phyloP scores from a whole-genome alignment of 1,140 invertebrate species.

The Chironomus striatipennis region DNA sequence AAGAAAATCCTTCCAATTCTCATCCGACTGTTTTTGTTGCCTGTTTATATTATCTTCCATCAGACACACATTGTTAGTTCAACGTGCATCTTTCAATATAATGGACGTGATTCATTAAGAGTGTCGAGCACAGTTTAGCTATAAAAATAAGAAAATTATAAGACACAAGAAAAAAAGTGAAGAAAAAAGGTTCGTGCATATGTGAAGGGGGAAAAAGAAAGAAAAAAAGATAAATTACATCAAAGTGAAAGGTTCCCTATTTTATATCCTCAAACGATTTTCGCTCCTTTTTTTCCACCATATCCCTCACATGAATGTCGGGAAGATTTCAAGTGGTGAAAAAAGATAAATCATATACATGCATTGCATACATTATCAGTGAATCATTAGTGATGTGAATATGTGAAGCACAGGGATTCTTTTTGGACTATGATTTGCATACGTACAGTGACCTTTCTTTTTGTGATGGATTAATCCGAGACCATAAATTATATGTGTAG shows the following conservation, averaged over 20 bases:
- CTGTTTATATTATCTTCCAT: conserved; percentile 18
- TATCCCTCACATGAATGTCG: too few species aligned
- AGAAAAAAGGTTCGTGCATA: not conserved
- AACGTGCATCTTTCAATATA: conserved; percentile 10
- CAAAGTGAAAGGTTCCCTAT: not conserved
- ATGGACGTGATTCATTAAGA: conserved; percentile 10
- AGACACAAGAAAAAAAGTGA: not conserved
- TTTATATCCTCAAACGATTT: not conserved
- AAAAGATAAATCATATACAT: conserved; percentile 1
- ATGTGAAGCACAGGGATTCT: not conserved
- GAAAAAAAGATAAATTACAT: not conserved
- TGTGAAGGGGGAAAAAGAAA: not conserved
- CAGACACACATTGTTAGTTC: not conserved
- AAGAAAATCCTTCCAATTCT: not conserved
- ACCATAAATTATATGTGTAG: too few species aligned
- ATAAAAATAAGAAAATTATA: not conserved
- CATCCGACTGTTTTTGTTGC: not conserved
- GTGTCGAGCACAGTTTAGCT: not conserved
- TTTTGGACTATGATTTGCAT: not conserved
- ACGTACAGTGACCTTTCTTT: not conserved
- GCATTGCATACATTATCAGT: not conserved
- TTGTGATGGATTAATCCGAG: too few species aligned
- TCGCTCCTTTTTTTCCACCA: too few species aligned
- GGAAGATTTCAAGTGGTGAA: not conserved
- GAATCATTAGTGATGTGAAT: not conserved